A percentile compares a stretch with the other conserved stretches of the same genome.
Evolutionary conservation across 2,888 invertebrate genomes (phyloP).

Genomic region (Prosapia bicincta): DNA sequence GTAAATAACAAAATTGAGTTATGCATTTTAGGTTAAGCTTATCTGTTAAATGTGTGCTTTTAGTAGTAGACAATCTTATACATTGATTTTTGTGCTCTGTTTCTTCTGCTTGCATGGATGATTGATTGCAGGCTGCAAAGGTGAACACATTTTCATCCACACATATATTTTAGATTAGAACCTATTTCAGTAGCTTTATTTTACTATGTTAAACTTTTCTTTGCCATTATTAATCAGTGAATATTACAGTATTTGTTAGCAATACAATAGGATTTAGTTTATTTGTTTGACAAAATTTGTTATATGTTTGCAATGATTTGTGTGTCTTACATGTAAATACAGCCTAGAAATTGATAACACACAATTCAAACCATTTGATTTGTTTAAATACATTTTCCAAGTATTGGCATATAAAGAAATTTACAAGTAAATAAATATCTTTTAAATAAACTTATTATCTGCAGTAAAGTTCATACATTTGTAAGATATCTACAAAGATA

Average conservation of each 20-base stretch:
- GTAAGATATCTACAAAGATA: no score
- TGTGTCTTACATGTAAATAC: no score
- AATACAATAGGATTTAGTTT: background rate
- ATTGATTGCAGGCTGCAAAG: constrained; percentile 42
- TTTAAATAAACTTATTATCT: no score
- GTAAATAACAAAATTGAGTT: background rate
- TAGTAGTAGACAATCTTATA: constrained; percentile 22
- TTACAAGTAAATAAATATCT: no score
- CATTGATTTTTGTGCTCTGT: constrained; percentile 34
- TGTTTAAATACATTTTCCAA: no score
- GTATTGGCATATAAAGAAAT: no score
- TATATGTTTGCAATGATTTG: no score
- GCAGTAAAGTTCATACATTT: no score
- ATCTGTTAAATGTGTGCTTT: constrained; percentile 30
- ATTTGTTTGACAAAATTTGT: no score
- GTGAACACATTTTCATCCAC: constrained; percentile 38
- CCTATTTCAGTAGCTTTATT: background rate
- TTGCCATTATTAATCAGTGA: background rate
- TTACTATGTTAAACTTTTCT: background rate
- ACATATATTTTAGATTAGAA: background rate
- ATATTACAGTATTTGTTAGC: background rate
- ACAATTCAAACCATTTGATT: no score
- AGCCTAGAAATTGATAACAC: no score
- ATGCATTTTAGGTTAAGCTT: constrained; percentile 24
- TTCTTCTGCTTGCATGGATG: constrained; percentile 43